phyloP scores from a whole-genome alignment of 2,797 vertebrate species.

The Tarsius wallacei region DNA sequence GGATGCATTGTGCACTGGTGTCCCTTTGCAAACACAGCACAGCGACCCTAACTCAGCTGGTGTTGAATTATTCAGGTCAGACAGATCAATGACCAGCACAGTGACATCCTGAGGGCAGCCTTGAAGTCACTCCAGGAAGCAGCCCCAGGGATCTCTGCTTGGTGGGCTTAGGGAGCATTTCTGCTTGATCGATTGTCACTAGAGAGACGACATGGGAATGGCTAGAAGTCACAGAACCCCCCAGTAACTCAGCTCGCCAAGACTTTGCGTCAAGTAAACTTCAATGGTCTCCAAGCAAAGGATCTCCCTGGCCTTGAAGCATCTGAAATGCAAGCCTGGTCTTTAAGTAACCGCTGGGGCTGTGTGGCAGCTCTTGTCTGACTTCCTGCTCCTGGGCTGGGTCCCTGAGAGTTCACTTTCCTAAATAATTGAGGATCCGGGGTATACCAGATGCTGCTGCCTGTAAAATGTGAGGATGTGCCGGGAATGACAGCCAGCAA shows the following conservation, averaged over 20 bases:
- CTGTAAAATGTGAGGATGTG: not conserved
- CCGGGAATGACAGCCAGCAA: not conserved
- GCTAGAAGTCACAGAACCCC: not conserved
- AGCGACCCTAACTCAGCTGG: not conserved
- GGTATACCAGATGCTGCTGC: not conserved
- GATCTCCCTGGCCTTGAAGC: not conserved
- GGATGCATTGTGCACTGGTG: accelerated
- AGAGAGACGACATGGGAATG: not conserved
- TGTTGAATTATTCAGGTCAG: not conserved
- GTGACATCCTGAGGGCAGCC: not conserved
- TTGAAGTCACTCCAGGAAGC: not conserved
- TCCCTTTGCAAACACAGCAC: not conserved
- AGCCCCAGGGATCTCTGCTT: not conserved
- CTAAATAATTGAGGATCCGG: not conserved
- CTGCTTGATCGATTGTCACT: not conserved
- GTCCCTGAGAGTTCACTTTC: slow-evolving; percentile 3
- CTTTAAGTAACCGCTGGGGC: accelerated
- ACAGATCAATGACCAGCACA: not conserved
- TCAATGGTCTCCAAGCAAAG: not conserved
- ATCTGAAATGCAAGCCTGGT: not conserved
- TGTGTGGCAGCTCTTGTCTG: not conserved
- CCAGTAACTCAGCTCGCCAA: not conserved
- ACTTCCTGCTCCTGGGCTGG: not conserved
- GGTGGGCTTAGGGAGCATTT: not conserved
- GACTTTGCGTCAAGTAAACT: not conserved